These are phyloP conservation scores for Lasius platythorax DNA, from an alignment of 2,888 invertebrate species.

Conservation along the genomic window DNA sequence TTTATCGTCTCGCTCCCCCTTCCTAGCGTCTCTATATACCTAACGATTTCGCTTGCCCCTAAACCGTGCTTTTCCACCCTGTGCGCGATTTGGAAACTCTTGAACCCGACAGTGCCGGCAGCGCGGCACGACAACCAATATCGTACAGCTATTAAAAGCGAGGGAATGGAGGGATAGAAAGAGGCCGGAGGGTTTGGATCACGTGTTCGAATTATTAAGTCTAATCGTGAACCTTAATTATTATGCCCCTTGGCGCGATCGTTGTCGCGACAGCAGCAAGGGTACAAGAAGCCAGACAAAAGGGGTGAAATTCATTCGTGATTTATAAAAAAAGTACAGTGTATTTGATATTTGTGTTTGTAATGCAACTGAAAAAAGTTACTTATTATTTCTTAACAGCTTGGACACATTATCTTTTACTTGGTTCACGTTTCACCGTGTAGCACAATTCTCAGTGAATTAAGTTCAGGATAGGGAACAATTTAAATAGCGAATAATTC, in stretches of 20 bases:
- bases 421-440: no score
- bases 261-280: conserved; percentile 75
- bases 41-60: conserved; percentile 27
- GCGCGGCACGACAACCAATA: conserved; percentile 69
- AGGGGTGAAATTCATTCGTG: conserved; percentile 78
- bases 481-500: conserved; percentile 3
- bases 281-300: conserved; percentile 52
- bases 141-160: conserved; percentile 67
- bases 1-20: conserved; percentile 70
- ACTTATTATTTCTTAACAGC: neutral
- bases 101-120: conserved; percentile 46
- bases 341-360: neutral
- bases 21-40: neutral
- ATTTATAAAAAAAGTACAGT: conserved; percentile 77
- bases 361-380: neutral
- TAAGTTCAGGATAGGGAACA: no score
- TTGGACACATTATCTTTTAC: no score
- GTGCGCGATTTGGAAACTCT: conserved; percentile 59
- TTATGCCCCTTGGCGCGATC: conserved; percentile 77
- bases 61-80: neutral
- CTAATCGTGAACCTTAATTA: conserved; percentile 84
- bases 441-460: no score
- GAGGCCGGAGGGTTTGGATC: conserved; percentile 63
- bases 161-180: conserved; percentile 27
- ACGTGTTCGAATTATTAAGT: conserved; percentile 84